Base-by-base conservation (phyloP, 2,888 invertebrate species). In the Stegana nigrithorax region DNA sequence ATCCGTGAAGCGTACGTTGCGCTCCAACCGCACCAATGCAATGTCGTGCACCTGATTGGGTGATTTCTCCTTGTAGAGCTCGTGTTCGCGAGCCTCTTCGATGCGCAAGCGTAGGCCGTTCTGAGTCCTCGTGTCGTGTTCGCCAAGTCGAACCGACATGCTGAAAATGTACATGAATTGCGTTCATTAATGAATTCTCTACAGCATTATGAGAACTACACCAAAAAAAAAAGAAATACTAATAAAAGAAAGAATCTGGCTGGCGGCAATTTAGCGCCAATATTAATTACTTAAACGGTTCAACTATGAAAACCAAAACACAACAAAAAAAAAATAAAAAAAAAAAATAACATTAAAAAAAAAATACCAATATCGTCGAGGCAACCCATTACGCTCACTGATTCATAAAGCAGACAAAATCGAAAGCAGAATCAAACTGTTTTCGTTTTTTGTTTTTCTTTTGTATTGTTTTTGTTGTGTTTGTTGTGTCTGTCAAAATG, bases 11-110 rank as follows among this genome's bases (percentile, higher is more conserved):
- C 78, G 67, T 0, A 90, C 90, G 32, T 89, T 85, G 0, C 83
- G 80, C 1, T 87, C 77, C 7, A 94, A 84, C 44, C 93, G 87
- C 8, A 94, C 75, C 4, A 94, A 83, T 0, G 92, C 93, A 44
- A 94, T 92, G 75, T 94, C 94, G 75, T 93, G 81, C 53, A 87
- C 85, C 68, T 92, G 91, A 76, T 91, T 88, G 0, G 75, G 72
- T 53, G 89, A 87, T 0, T 78, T 73, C 0, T 91, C 88, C 44
- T 85, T 81, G 78, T 93, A 94, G 0, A 84, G 75, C 68, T 91
- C 90, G 75, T 94, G 93, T 0, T 89, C 84, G 19, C 91, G 90
- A 55, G 86, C 83, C 74, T 90, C 87, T 68, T 90, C 91, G 3
- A 93, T 84, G 0, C 87, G 87, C 4, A 92, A 83, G 68, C 91